Evolutionary conservation across 2,113 vertebrate genomes (phyloP).

Genomic region (Macquaria ambigua): DNA sequence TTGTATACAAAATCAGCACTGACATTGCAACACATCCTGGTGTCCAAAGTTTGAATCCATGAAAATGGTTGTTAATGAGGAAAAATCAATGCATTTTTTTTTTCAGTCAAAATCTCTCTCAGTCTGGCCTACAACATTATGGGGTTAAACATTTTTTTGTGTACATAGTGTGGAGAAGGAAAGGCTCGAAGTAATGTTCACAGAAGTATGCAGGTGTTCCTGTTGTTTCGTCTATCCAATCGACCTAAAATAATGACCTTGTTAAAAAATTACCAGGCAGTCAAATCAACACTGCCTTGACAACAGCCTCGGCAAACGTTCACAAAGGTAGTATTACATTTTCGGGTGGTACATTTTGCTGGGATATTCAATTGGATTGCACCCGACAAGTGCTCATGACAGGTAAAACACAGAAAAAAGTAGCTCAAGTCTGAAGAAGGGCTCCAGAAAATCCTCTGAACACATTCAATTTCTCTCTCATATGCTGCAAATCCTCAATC

Average conservation of each 20-base stretch:
- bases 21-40: not conserved
- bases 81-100: not conserved
- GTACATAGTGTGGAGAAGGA: not conserved
- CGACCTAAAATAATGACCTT: not conserved
- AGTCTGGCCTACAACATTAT: not conserved
- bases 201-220: not conserved
- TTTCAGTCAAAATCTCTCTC: not conserved
- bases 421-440: not conserved
- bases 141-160: not conserved
- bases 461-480: not conserved
- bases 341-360: not conserved
- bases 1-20: not conserved
- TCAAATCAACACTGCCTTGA: not conserved
- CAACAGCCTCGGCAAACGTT: not conserved
- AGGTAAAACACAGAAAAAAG: constrained; percentile 2
- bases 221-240: not conserved
- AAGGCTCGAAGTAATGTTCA: not conserved
- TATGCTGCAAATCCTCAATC: constrained; percentile 21
- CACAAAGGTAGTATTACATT: not conserved
- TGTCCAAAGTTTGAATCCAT: not conserved
- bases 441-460: constrained; percentile 15
- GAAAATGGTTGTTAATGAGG: not conserved
- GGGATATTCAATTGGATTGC: not conserved
- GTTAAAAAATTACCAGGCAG: not conserved
- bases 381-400: constrained; percentile 23